Base-by-base conservation (phyloP, 1,140 invertebrate species). In the Temnothorax curvispinosus region DNA sequence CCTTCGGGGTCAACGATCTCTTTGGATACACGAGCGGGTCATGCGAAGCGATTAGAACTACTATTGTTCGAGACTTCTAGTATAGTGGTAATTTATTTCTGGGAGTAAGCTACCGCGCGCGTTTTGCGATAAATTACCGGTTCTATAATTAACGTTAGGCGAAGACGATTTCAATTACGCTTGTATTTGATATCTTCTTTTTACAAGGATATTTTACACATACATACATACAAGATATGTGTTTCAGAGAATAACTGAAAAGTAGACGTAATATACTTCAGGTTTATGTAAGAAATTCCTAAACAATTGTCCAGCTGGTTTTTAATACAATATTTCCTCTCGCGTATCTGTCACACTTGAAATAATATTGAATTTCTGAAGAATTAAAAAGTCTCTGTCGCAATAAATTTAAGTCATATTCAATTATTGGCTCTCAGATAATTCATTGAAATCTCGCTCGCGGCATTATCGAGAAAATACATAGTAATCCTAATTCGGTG, bases 1-100 rank as follows among this genome's bases (percentile, higher is more conserved):
- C 92, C 87, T 91, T 91, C 76, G 78, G 65, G 89, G 92, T 93
- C 92, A 87, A 87, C 77, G 90, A 92, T 91, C 92, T 89, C 88
- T 91, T 90, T 92, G 77, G 86, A 88, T 72, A 75, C 44, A 82
- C 80, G 67, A 58, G 44, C 71, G 67, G 67, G 80, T 82, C 80
- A 74, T 82, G 80, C 54, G 80, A 82, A 82, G 54, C 67, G 80
- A 82, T 82, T 82, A 82, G 67, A 72, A 58, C 52, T 27, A 74
- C 38, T 35, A 82, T 82, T 82, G 80, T 82, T 74, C 27, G 41
- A 21, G 18, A 21, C 38, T 58, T 69, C 65, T 47, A 18, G 44
- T 65, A 67, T 13, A 13, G 21, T 54, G 52, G 27, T 58, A 65
- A 74, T 32, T 82, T 82, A 82, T 60, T 74, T 82, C 41, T 21